Conservation (phyloP, 92 coral and sea anemone species). For the Paramuricea clavata region DNA sequence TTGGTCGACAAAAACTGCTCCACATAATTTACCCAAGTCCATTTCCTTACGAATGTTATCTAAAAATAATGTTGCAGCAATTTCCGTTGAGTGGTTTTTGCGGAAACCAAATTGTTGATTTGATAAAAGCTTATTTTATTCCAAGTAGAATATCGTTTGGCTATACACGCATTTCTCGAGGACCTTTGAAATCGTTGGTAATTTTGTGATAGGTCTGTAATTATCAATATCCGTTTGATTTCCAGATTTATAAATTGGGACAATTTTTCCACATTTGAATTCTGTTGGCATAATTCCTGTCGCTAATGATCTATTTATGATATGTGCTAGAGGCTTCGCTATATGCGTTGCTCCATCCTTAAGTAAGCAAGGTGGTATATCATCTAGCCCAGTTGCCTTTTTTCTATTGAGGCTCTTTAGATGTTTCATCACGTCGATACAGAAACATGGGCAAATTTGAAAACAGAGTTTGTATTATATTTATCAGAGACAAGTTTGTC, state of each 20-base stretch:
- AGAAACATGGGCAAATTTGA: background rate
- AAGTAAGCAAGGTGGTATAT: background rate
- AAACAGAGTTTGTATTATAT: background rate
- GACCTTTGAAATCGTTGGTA: background rate
- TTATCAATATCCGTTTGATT: background rate
- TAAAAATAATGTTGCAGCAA: background rate
- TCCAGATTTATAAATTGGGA: background rate
- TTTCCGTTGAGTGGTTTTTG: background rate
- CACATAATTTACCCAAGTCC: background rate
- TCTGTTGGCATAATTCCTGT: background rate
- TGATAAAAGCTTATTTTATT: background rate
- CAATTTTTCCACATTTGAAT: no score
- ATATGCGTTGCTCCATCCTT: background rate
- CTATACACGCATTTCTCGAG: background rate
- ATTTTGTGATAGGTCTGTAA: background rate
- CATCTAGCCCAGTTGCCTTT: background rate
- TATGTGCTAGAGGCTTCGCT: background rate
- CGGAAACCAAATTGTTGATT: background rate
- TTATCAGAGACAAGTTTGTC: background rate
- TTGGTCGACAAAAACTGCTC: background rate
- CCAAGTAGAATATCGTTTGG: background rate
- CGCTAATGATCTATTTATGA: no score
- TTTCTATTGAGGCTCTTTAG: background rate
- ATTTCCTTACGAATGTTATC: background rate
- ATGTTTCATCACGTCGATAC: background rate